Base-by-base conservation (phyloP, 1,140 invertebrate species). In the Sitophilus oryzae region DNA sequence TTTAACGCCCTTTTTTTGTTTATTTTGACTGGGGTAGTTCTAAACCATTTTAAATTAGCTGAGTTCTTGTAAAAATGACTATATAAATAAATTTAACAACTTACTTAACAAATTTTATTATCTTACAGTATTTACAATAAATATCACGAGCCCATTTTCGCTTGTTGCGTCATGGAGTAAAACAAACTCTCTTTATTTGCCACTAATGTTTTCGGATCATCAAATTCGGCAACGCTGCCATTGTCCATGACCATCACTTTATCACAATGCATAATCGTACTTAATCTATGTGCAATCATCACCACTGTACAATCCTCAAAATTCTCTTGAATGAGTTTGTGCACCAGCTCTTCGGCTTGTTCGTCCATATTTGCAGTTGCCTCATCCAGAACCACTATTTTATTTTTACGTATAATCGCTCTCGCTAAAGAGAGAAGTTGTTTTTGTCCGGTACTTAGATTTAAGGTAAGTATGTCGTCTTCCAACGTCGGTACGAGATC, bases 221-320 rank as follows among this genome's bases (percentile, higher is more conserved):
- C 86, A 68, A 84, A 89, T 72, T 92, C 83, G 36, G 78, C 74
- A 59, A 80, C 70, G 48, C 68, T 66, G 5, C 82, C 82, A 11
- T 76, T 78, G 65, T 85, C 81, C 77, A 91, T 81, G 0, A 89
- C 85, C 64, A 91, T 74, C 54, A 91, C 79, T 51, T 79, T 76
- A 64, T 85, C 83, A 57, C 79, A 85, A 65, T 92, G 86, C 79
- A 93, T 84, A 35, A 93, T 86, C 0, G 88, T 91, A 61, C 89
- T 82, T 8, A 91, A 71, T 25, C 89, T 75, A 73, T 92, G 89
- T 10, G 89, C 89, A 60, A 92, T 90, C 1, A 89, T 91, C 6
- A 93, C 72, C 9, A 92, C 84, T 0, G 89, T 92, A 52, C 83
- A 85, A 48, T 82, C 68, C 0, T 71, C 70, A 71, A 91, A 91